phyloP scores from a whole-genome alignment of 2,797 vertebrate species.

The Anabas testudineus region DNA sequence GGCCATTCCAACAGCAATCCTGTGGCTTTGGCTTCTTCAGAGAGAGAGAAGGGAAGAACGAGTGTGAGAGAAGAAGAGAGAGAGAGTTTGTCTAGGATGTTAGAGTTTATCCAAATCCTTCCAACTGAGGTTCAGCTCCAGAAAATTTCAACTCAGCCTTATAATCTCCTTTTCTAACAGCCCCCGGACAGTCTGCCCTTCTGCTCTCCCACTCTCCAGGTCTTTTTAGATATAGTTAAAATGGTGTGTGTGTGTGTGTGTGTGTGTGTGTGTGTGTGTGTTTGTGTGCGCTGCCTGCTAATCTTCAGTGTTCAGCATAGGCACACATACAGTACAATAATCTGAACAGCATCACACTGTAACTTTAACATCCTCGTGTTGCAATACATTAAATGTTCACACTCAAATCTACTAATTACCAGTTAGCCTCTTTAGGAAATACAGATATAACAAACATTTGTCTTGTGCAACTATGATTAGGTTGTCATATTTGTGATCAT shows the following conservation, averaged over 20 bases:
- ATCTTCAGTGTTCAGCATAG: background rate
- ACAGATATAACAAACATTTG: too few relatives aligned
- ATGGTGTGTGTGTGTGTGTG: constrained; percentile 5
- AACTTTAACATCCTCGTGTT: background rate
- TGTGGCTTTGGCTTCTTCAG: constrained; percentile 66
- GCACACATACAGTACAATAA: background rate
- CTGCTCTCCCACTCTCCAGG: constrained; percentile 22
- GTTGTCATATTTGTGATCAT: too few relatives aligned
- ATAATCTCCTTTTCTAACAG: constrained; percentile 66
- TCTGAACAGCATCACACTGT: background rate
- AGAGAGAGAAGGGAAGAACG: constrained; percentile 41
- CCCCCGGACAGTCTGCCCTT: constrained; percentile 49
- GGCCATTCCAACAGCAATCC: constrained; percentile 56
- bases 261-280: background rate
- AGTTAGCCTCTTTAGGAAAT: too few relatives aligned
- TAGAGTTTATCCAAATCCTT: constrained; percentile 53
- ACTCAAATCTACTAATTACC: too few relatives aligned
- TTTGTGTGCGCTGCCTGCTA: background rate
- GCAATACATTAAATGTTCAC: too few relatives aligned
- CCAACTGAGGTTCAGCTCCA: constrained; percentile 76
- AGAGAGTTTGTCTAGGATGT: constrained; percentile 51
- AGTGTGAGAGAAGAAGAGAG: constrained; percentile 3
- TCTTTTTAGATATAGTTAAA: constrained; percentile 30
- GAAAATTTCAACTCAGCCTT: constrained; percentile 78
- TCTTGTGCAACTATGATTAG: too few relatives aligned